Conservation (phyloP, 2,888 invertebrate species). For the Halocaridina rubra region DNA sequence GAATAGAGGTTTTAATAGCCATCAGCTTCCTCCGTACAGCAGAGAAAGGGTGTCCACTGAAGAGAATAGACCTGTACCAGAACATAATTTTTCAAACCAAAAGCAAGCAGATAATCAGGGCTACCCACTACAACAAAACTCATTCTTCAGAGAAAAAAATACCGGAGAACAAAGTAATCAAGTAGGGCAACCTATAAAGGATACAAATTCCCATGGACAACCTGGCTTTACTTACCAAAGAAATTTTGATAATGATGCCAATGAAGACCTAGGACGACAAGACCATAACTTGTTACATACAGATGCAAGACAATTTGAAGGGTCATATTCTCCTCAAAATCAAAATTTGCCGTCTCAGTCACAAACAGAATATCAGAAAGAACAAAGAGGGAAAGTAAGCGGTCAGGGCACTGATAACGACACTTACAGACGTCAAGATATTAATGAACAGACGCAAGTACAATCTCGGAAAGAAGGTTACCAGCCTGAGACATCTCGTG, state of each 20-base stretch:
- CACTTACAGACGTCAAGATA: not conserved
- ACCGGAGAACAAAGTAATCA: too few relatives aligned
- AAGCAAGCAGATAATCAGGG: too few relatives aligned
- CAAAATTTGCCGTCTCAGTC: not conserved
- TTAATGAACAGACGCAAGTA: not conserved
- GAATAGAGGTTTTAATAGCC: too few relatives aligned
- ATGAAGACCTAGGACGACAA: not conserved
- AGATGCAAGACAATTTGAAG: not conserved
- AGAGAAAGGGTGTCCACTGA: too few relatives aligned
- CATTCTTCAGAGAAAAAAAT: too few relatives aligned
- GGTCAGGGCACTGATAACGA: too few relatives aligned
- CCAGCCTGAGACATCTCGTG: not conserved
- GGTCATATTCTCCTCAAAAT: not conserved
- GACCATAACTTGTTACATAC: not conserved
- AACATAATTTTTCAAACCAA: too few relatives aligned
- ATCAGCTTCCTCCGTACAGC: too few relatives aligned
- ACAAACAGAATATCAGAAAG: not conserved
- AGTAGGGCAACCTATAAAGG: not conserved
- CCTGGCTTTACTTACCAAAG: slow-evolving; percentile 4
- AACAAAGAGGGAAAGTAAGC: too few relatives aligned
- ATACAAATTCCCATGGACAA: slow-evolving; percentile 21
- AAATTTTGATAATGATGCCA: not conserved
- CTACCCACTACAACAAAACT: too few relatives aligned
- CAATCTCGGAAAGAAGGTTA: too few relatives aligned
- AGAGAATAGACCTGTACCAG: too few relatives aligned